Base-by-base conservation (phyloP, 2,888 invertebrate genomes). In the Lasius fuliginosus region DNA sequence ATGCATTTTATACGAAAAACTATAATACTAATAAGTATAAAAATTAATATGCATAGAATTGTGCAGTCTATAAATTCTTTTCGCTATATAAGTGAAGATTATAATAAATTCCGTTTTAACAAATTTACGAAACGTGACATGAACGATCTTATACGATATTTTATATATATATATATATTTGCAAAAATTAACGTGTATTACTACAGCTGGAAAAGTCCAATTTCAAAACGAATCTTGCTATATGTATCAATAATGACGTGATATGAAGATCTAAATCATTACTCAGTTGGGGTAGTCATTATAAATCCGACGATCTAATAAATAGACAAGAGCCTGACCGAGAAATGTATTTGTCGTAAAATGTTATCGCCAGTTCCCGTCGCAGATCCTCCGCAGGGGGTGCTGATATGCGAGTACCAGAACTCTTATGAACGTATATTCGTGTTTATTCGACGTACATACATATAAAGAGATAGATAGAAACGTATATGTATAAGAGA, bases 341-440 rank as follows among this genome's bases (percentile, higher is more conserved):
- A 81, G 79, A 86, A 82, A 82, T 84, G 84, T 82, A 90, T 89
- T 87, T 88, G 86, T 87, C 84, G 86, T 91, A 86, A 90, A 87
- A 85, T 87, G 89, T 88, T 84, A 36, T 36, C 36, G 5, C 5
- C 36, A 85, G 15, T 42, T 42, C 15, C 82, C 73, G 84, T 77
- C 84, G 84, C 73, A 60, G 71, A 84, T 85, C 82, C 85, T 85
- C 85, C 58, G 86, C 82, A 85, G 87, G 89, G 82, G 84, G 75
- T 62, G 23, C 71, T 62, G 87, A 87, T 84, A 89, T 87, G 85
- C 86, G 87, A 83, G 81, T 81, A 86, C 65, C 75, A 67, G 83
- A 86, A 82, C 33, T 75, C 65, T 64, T 36, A 27, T n/a, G 36
- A 6, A 53, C 23, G 15, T 23, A 6, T 53, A 53, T 18, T 23